These are phyloP conservation scores for Theocolax elegans DNA, from an alignment of 1,140 invertebrate species.

Conservation along the genomic window DNA sequence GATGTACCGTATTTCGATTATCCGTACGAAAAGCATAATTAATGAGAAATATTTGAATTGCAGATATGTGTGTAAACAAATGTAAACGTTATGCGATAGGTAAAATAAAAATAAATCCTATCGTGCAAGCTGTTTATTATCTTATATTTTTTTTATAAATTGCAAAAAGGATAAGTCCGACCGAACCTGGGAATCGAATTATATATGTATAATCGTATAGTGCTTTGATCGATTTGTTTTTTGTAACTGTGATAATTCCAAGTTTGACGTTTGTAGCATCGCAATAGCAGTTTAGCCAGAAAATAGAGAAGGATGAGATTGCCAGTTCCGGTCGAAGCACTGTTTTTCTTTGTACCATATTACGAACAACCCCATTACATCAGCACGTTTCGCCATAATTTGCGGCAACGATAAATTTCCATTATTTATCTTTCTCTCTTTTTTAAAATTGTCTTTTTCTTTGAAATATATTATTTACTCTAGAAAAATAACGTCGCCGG, in stretches of 20 bases:
- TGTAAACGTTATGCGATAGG: conserved; percentile 31
- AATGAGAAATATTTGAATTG: conserved; percentile 25
- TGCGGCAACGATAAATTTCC: conserved; percentile 19
- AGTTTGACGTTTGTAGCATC: no score
- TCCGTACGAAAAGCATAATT: conserved; percentile 31
- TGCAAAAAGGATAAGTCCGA: neutral
- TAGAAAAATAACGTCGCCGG: conserved; percentile 62
- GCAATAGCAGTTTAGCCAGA: no score
- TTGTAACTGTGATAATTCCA: no score
- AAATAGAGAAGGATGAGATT: no score
- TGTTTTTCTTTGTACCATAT: neutral
- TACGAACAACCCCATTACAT: conserved; percentile 9
- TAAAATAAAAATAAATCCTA: conserved; percentile 16
- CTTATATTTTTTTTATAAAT: no score
- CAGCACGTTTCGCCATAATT: conserved; percentile 39
- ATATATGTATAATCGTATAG: no score
- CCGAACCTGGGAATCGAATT: neutral
- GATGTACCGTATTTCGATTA: conserved; percentile 22
- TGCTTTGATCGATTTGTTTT: no score
- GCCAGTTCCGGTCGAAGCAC: neutral
- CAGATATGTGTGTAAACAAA: conserved; percentile 36
- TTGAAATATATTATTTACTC: conserved; percentile 52
- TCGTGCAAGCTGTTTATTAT: neutral
- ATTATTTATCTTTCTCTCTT: neutral
- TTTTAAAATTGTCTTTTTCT: conserved; percentile 24